Evolutionary conservation across 1,140 invertebrate species (phyloP).

Genomic region (Drosophila micromelanica): DNA sequence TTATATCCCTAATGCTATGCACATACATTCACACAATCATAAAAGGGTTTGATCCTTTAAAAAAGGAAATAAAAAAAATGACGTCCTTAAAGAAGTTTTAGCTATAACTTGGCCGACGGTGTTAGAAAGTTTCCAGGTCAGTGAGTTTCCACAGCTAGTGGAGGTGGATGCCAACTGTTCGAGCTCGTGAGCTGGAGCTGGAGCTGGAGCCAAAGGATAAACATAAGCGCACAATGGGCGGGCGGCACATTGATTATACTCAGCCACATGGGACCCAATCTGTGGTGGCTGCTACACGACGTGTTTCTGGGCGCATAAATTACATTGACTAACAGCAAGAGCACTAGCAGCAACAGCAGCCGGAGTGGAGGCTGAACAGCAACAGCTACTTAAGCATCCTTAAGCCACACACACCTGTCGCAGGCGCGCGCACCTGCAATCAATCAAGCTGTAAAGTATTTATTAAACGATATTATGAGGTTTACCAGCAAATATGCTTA

Average conservation of each 20-base stretch:
- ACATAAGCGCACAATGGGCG: constrained; percentile 52
- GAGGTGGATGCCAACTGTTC: constrained; percentile 11
- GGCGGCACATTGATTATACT: constrained; percentile 75
- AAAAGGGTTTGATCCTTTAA: constrained; percentile 53
- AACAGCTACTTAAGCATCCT: constrained; percentile 54
- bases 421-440: constrained; percentile 54
- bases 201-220: constrained; percentile 31
- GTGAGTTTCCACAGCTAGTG: constrained; percentile 49
- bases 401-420: constrained; percentile 68
- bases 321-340: constrained; percentile 43
- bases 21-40: constrained; percentile 36
- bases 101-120: constrained; percentile 19
- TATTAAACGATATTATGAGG: constrained; percentile 82
- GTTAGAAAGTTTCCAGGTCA: constrained; percentile 71
- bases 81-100: constrained; percentile 32
- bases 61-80: constrained; percentile 23
- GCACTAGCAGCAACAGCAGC: constrained; percentile 7
- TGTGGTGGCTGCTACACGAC: constrained; percentile 37
- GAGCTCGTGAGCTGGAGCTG: too few species aligned
- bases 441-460: constrained; percentile 81
- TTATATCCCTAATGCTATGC: constrained; percentile 52
- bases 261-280: constrained; percentile 78
- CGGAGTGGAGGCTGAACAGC: constrained; percentile 5
- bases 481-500: constrained; percentile 49
- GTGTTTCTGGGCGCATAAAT: constrained; percentile 67